Percentiles rank a stretch among this genome's conserved stretches.
phyloP scores from a whole-genome alignment of 1,140 invertebrate genomes.

The Diuraphis noxia region DNA sequence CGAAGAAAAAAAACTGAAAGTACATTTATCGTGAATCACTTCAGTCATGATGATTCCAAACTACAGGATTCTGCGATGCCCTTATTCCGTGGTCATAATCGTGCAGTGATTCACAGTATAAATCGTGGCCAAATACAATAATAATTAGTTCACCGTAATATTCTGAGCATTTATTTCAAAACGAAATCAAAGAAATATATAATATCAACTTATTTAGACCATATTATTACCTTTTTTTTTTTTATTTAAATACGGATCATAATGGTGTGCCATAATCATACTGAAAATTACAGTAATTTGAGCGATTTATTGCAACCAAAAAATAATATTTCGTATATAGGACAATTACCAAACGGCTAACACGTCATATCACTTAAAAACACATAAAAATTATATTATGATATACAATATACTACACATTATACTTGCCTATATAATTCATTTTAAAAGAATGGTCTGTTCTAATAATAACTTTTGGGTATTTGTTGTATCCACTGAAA shows the following conservation, averaged over 20 bases:
- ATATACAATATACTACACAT: not conserved
- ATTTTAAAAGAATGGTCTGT: not conserved
- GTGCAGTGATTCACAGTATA: conserved; percentile 41
- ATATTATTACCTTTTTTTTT: not conserved
- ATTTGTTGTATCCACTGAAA: not conserved
- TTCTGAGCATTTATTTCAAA: conserved; percentile 18
- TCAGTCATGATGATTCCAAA: conserved; percentile 39
- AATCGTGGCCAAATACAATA: conserved; percentile 47
- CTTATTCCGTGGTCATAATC: conserved; percentile 43
- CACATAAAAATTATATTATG: not conserved
- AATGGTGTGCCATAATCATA: not conserved
- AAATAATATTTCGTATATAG: not conserved
- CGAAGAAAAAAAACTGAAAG: conserved; percentile 49
- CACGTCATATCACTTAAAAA: not conserved
- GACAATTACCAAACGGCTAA: not conserved
- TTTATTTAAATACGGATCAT: not conserved
- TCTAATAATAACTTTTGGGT: not conserved
- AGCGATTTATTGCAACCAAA: not conserved
- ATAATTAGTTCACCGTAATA: conserved; percentile 48
- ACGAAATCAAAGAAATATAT: not conserved
- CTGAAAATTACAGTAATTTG: not conserved
- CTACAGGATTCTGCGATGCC: conserved; percentile 29
- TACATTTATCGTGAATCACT: conserved; percentile 44
- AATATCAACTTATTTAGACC: not conserved
- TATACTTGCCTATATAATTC: not conserved